Conservation (phyloP, 2,113 vertebrate species). For the Corydoras sp. region DNA sequence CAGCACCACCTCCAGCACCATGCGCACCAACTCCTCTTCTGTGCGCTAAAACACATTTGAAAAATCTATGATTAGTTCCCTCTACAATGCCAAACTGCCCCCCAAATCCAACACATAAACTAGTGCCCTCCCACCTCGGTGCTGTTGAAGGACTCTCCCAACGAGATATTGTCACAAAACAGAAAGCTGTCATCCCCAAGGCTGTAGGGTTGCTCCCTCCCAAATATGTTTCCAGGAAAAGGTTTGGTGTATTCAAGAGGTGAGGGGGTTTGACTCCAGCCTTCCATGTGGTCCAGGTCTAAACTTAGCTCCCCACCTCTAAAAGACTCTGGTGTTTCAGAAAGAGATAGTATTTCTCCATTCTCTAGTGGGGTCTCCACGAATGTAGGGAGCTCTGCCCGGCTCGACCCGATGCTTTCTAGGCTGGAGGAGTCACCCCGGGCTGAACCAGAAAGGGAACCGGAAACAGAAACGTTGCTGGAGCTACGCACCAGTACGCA, state of each 20-base stretch:
- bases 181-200: slow-evolving; percentile 60
- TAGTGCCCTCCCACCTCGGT: slow-evolving; percentile 70
- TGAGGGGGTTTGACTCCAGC: slow-evolving; percentile 79
- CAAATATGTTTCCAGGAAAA: slow-evolving; percentile 60
- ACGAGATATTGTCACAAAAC: slow-evolving; percentile 74
- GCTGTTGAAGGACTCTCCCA: slow-evolving; percentile 74
- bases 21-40: slow-evolving; percentile 80
- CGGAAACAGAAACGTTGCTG: slow-evolving; percentile 50
- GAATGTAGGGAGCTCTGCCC: slow-evolving; percentile 56
- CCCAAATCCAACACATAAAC: not conserved
- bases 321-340: slow-evolving; percentile 67
- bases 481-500: slow-evolving; percentile 77
- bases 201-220: slow-evolving; percentile 32
- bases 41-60: slow-evolving; percentile 54
- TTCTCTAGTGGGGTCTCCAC: slow-evolving; percentile 73
- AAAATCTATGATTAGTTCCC: too few relatives aligned
- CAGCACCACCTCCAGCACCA: slow-evolving; percentile 81
- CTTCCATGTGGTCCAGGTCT: slow-evolving; percentile 77
- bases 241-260: slow-evolving; percentile 76
- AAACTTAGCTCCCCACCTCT: slow-evolving; percentile 77
- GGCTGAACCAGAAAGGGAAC: slow-evolving; percentile 30
- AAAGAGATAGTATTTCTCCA: slow-evolving; percentile 67
- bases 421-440: slow-evolving; percentile 59
- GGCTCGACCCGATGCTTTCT: slow-evolving; percentile 47
- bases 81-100: not conserved